These are phyloP conservation scores for Plusia festucae DNA, from an alignment of 2,888 invertebrate species.

Conservation along the genomic window DNA sequence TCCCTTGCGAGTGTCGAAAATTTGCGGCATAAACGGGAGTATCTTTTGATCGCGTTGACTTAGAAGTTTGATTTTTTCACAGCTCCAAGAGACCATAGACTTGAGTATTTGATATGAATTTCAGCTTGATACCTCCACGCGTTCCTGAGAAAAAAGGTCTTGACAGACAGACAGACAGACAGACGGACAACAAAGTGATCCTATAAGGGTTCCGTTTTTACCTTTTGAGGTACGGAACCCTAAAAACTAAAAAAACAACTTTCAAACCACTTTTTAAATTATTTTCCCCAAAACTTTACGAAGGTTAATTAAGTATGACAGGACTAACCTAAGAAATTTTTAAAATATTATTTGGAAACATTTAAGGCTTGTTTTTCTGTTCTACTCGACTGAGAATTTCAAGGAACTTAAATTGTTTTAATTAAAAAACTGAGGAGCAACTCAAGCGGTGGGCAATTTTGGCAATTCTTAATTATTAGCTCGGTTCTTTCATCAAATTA, in stretches of 20 bases:
- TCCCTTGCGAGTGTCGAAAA: no score
- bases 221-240: no score
- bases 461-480: constrained; percentile 64
- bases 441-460: constrained; percentile 38
- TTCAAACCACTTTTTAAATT: constrained; percentile 20
- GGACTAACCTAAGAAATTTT: constrained; percentile 50
- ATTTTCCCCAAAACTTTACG: constrained; percentile 28
- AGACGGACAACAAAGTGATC: no score
- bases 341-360: constrained; percentile 54
- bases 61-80: no score
- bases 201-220: no score
- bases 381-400: constrained; percentile 59
- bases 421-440: constrained; percentile 64
- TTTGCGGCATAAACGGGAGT: no score
- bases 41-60: no score
- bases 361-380: constrained; percentile 62
- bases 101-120: no score
- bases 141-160: no score
- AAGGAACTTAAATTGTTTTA: constrained; percentile 65
- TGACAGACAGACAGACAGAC: no score
- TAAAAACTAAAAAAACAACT: constrained; percentile 15
- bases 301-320: constrained; percentile 36
- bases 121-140: no score
- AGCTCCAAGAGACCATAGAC: no score
- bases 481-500: constrained; percentile 65